phyloP scores from a whole-genome alignment of 2,888 invertebrate genomes.

The Drosophila paranaensis region DNA sequence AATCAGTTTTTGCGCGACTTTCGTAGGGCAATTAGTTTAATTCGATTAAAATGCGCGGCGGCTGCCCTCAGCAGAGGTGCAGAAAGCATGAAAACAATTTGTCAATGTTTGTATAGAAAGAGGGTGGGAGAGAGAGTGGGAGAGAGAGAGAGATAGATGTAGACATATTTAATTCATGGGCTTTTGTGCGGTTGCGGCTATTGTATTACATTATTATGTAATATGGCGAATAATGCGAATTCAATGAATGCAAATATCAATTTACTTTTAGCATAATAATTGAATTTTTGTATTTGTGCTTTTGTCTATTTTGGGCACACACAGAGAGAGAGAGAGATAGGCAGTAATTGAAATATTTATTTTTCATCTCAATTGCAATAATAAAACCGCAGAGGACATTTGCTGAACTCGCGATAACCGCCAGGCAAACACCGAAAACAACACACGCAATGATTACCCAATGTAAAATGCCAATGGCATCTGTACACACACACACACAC shows the following conservation, averaged over 20 bases:
- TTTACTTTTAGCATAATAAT: conserved; percentile 79
- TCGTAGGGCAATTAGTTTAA: conserved; percentile 74
- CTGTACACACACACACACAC: conserved; percentile 7
- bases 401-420: conserved; percentile 52
- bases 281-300: conserved; percentile 73
- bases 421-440: conserved; percentile 43
- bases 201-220: conserved; percentile 56
- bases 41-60: conserved; percentile 69
- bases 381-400: conserved; percentile 65
- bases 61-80: conserved; percentile 24
- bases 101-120: conserved; percentile 18
- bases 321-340: background rate
- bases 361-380: conserved; percentile 76
- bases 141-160: too few species aligned
- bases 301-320: conserved; percentile 61
- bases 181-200: conserved; percentile 38
- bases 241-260: conserved; percentile 71
- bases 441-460: conserved; percentile 12
- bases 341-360: conserved; percentile 79
- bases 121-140: too few species aligned
- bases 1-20: conserved; percentile 53
- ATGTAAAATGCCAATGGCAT: conserved; percentile 46
- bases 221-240: conserved; percentile 58
- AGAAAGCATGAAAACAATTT: conserved; percentile 46
- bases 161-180: conserved; percentile 41